Base-by-base conservation (phyloP, 1,140 invertebrate genomes). In the Brachionus calyciflorus region DNA sequence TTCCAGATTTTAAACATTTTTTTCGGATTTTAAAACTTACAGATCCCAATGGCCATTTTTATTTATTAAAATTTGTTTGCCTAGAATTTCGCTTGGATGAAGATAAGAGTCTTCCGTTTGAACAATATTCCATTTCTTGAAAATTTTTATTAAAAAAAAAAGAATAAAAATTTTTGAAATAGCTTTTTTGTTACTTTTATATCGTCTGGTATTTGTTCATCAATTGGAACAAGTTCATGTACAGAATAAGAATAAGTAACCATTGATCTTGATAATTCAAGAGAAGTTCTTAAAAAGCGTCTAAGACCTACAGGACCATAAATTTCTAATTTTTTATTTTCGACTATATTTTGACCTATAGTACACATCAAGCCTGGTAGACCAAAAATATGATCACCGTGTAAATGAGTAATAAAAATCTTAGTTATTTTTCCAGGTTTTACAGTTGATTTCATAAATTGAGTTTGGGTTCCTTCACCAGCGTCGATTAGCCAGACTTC, bases 341-440 rank as follows among this genome's bases (percentile, higher is more conserved):
- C 80, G 53, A 12, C 78, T 76, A 75, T 81, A 49, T 80, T 81
- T 77, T 82, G 81, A 65, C 82, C 83, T 5, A 87, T 80, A 0
- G 85, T 87, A 78, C 85, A 87, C 77, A 87, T 70, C 5, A 87
- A 78, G 5, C 86, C 86, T 28, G 86, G 86, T 14, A 87, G 78
- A n/a, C 86, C 86, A 83, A 85, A 87, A 48, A 84, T 80, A 82
- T 87, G 86, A 80, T 87, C 87, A 33, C 87, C 87, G 82, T 87
- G 87, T 10, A 87, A 81, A 83, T 87, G 87, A 44, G 86, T 84
- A 37, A 87, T 85, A 79, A 87, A 87, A 30, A 87, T 85, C 78
- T 86, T 86, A 51, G 78, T 83, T n/a, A 87, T 83, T 77, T 82
- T 83, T 21, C 85, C 81, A 17, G 82, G 78, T 77, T 82, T 83